Evolutionary conservation across 1,140 invertebrate species (phyloP), one percentile per base, ranked within the genome.

Genomic region (Pissodes strobi): DNA sequence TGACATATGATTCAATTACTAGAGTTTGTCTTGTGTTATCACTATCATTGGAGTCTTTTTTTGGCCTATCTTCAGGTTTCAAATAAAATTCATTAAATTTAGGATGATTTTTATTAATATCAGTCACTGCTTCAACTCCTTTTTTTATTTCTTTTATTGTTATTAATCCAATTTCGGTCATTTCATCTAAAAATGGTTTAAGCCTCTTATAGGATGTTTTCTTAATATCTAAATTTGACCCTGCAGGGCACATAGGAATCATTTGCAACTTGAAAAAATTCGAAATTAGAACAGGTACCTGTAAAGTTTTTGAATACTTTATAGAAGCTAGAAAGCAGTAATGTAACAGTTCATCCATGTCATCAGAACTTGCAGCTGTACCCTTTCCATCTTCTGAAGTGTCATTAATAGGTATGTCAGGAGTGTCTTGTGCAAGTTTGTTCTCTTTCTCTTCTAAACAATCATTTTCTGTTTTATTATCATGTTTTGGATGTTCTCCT

Each of bases 171-270:
- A 82, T 82, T 79, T 81, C 73, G 71, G 84, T 82, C 87, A 90
- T 90, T 60, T 82, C 81, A 57, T 84, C 82, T 15, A 95, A 78
- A 78, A 94, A 94, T 48, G 88, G 88, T 6, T 91, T 90, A 51
- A 97, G 78, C 79, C 96, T 97, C 81, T 96, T 96, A 73, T 87
- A 93, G 15, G 84, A 87, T 10, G 93, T 91, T 76, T 94, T 95
- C 76, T 96, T 97, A 1, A 96, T 83, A 76, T 96, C 93, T 34
- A 97, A 78, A 10, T 78, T 82, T 56, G 83, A 80, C 15, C 81
- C 79, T 3, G 84, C 68, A 1, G 90, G 89, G 76, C 89, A 92
- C 39, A 85, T 85, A 15, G 86, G 82, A 49, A 93, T 81, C 73
- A 95, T 85, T 79, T 93, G 86, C 67, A 89, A 84, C 62, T 90